A percentile compares a stretch with the other conserved stretches of the same genome.
These are phyloP conservation scores for Anastatus disparis DNA, from an alignment of 1,140 invertebrate genomes.

Conservation along the genomic window DNA sequence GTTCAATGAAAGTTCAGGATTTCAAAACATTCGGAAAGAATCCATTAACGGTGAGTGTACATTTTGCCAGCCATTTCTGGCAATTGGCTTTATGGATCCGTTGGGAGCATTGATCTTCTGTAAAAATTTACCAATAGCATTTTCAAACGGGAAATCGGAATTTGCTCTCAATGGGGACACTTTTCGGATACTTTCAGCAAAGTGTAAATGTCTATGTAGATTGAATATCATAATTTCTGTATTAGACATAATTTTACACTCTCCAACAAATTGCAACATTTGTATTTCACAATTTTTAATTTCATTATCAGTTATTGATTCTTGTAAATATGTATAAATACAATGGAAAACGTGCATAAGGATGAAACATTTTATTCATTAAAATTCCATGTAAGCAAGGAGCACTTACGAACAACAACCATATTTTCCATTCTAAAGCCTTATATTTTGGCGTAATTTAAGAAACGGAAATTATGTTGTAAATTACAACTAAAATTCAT, in stretches of 20 bases:
- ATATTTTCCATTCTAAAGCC: slow-evolving; percentile 5
- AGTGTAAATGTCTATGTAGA: slow-evolving; percentile 26
- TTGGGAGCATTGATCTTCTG: slow-evolving; percentile 29
- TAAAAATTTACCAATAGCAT: slow-evolving; percentile 12
- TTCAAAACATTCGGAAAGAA: too few species aligned
- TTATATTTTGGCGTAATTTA: slow-evolving; percentile 2
- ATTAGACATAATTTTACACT: slow-evolving; percentile 27
- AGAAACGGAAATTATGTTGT: not conserved
- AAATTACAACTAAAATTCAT: not conserved
- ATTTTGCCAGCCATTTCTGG: slow-evolving; percentile 21
- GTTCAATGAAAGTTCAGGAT: too few species aligned
- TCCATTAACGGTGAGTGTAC: too few species aligned
- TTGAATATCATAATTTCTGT: slow-evolving; percentile 30
- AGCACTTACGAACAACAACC: slow-evolving; percentile 19
- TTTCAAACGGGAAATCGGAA: slow-evolving; percentile 22
- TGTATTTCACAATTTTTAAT: slow-evolving; percentile 26
- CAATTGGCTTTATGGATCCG: slow-evolving; percentile 30
- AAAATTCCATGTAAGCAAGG: slow-evolving; percentile 19
- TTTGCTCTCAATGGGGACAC: slow-evolving; percentile 24
- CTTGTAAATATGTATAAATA: slow-evolving; percentile 20
- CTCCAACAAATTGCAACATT: slow-evolving; percentile 32
- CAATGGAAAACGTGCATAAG: slow-evolving; percentile 17
- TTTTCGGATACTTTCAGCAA: slow-evolving; percentile 24
- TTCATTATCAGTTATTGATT: slow-evolving; percentile 11
- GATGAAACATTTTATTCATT: slow-evolving; percentile 8